Conservation (phyloP, 2,888 invertebrate species). For the Aelia acuminata region DNA sequence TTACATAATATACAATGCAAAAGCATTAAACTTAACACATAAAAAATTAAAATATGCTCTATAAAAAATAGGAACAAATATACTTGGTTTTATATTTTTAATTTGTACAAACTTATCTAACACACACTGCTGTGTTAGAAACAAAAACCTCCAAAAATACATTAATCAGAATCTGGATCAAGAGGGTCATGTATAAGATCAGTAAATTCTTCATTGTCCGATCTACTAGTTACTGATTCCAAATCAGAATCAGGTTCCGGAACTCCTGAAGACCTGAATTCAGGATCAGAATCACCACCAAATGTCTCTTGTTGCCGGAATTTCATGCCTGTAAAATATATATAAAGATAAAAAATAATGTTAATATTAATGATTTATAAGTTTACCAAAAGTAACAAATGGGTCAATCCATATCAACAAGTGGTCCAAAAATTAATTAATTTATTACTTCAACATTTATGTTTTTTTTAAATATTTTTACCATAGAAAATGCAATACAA, state of each 20-base stretch:
- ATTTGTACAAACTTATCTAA: no score
- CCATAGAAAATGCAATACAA: no score
- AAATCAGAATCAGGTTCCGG: slow-evolving; percentile 44
- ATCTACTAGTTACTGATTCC: slow-evolving; percentile 40
- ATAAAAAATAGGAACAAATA: neutral
- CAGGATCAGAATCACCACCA: neutral
- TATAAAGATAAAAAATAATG: neutral
- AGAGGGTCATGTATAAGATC: neutral
- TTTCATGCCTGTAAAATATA: neutral
- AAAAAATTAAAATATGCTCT: neutral
- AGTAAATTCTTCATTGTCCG: slow-evolving; percentile 4
- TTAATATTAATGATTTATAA: neutral
- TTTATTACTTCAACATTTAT: no score
- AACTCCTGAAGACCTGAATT: neutral
- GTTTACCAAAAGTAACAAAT: neutral
- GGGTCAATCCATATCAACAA: no score
- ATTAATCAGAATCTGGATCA: slow-evolving; percentile 3
- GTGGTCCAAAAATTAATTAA: no score
- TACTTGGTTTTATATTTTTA: neutral
- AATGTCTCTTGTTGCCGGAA: no score
- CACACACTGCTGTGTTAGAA: neutral
- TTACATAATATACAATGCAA: neutral
- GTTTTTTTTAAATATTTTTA: no score
- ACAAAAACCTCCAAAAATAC: neutral
- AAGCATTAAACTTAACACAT: neutral